Base-by-base conservation (phyloP, 2,113 vertebrate genomes). In the Pomatostomus ruficeps region DNA sequence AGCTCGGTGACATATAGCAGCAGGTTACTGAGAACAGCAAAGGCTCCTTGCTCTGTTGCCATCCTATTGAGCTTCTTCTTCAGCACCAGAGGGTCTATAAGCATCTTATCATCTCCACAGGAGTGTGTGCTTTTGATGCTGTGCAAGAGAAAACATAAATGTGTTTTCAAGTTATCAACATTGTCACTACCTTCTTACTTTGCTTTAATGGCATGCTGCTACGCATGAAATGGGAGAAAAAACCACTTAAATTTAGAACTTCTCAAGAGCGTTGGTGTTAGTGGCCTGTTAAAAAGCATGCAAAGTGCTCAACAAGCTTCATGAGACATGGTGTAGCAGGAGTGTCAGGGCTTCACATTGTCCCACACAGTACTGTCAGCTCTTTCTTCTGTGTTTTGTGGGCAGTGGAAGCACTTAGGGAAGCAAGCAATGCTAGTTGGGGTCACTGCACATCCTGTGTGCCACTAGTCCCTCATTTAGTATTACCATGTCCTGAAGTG, bases 21-120 rank as follows among this genome's bases (percentile, higher is more conserved):
- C 49, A 99, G 98, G 93, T 93, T 98, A 94, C 98, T 96, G 76
- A 99, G 98, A 95, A 99, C 91, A 65, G 97, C 98, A 65, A 98
- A 97, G 46, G 97, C 88, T 4, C 97, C 98, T 23, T 96, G 96
- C 40, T 65, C 74, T 8, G 97, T 97, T 31, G 92, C 97, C 83
- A 97, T 96, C 70, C 97, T 97, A 95, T 97, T 89, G 49, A 98
- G 85, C 91, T 98, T 97, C 97, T 98, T 99, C 96, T 97, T 99
- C 95, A 99, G 95, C 29, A 87, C 82, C 57, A 96, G 89, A 38
- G 82, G 91, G 62, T 98, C 97, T 9, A 98, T 31, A 58, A 85
- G 91, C 62, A 72, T 93, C 92, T 86, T 95, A 59, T 68, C 31
- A 43, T 68, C 49, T 82, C 35, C 78, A 6, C 62, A 58, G 48